Percentiles rank a stretch among this genome's conserved stretches.
These are phyloP conservation scores for Harpalus rufipes DNA, from an alignment of 2,888 invertebrate species.

Conservation along the genomic window DNA sequence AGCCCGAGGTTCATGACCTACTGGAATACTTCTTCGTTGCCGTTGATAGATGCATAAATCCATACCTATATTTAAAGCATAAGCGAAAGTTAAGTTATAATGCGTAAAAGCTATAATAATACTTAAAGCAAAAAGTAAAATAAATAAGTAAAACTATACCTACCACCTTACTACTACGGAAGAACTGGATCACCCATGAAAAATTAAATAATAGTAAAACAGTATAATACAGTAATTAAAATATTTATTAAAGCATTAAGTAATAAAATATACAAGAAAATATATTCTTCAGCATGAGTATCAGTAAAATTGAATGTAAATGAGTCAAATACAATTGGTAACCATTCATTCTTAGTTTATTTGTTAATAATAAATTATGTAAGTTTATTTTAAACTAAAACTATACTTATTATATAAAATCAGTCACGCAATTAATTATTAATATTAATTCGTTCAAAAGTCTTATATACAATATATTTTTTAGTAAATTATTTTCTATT, in stretches of 20 bases:
- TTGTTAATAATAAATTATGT: constrained; percentile 1
- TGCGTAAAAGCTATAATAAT: constrained; percentile 1
- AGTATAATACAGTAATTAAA: constrained; percentile 42
- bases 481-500: not conserved
- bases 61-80: not conserved
- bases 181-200: constrained; percentile 22
- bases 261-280: constrained; percentile 51
- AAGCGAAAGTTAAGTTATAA: constrained; percentile 3
- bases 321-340: constrained; percentile 30
- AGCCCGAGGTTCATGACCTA: too few relatives aligned
- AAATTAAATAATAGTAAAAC: constrained; percentile 40
- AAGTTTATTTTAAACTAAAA: not conserved
- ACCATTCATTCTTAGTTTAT: constrained; percentile 20
- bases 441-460: not conserved
- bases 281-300: constrained; percentile 40
- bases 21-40: too few relatives aligned
- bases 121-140: constrained; percentile 22
- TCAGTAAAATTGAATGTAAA: constrained; percentile 28
- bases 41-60: not conserved
- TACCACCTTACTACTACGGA: constrained; percentile 31
- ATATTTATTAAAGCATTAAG: constrained; percentile 49
- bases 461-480: not conserved
- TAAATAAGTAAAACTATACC: constrained; percentile 46
- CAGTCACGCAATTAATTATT: constrained; percentile 11
- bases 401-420: not conserved